Base-by-base conservation (phyloP, 2,888 invertebrate species). In the Conistra vaccinii region DNA sequence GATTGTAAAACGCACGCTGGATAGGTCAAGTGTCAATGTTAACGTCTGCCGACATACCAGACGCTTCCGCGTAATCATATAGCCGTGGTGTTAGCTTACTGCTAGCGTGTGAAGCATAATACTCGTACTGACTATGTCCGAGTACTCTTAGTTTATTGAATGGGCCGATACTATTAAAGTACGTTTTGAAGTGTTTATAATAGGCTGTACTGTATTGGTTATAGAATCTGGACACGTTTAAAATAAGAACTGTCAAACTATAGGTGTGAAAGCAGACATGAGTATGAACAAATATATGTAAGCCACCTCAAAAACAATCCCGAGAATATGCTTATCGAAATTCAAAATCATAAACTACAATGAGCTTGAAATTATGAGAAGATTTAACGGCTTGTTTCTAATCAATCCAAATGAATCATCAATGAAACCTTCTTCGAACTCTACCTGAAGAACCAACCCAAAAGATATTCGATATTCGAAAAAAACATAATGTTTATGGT, bases 1-100 rank as follows among this genome's bases (percentile, higher is more conserved):
- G 32, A 76, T 81, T 78, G 75, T 58, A 72, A 78, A 81, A 61
- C 68, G 60, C 42, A 69, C 78, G 65, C 85, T 80, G 83, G 83
- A 83, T 85, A 88, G 85, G 89, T 89, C 89, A 88, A 76, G 83
- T 89, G 85, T 84, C 89, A 79, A 72, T 72, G 76, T 75, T 76
- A 80, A 85, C 80, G 81, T 75, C 78, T 75, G 71, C 68, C 72
- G 71, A 76, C 88, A 80, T 88, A 78, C 82, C 79, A 61, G 57
- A 61, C 76, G 75, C 71, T 89, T 89, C 89, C 85, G 75, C 76
- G 89, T 87, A 89, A 78, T 79, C 76, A 73, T 79, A 79, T 75
- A 69, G 74, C 60, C 17, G 55, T 65, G 85, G 86, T 86, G 86
- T 87, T 70, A 23, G 80, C 69, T 89, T 89, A 88, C 88, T 80